These are phyloP conservation scores for Crioceris asparagi DNA, from an alignment of 2,888 invertebrate genomes.

Conservation along the genomic window DNA sequence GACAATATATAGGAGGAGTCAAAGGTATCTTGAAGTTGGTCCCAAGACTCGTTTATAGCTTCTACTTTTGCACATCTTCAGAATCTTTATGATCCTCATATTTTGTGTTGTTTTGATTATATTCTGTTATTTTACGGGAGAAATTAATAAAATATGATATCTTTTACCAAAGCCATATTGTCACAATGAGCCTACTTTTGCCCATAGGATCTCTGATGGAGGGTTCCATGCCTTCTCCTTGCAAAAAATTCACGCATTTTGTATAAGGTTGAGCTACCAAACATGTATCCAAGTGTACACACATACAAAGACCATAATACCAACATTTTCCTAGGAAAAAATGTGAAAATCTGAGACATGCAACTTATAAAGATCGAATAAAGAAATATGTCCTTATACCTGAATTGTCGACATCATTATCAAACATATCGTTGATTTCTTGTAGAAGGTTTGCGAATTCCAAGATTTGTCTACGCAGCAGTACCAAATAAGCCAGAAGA, in stretches of 20 bases:
- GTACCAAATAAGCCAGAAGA: constrained; percentile 31
- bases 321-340: constrained; percentile 42
- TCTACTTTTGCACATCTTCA: no score
- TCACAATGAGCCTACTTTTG: constrained; percentile 43
- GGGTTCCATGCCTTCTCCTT: constrained; percentile 42
- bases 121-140: no score
- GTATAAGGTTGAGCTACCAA: constrained; percentile 45
- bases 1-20: no score
- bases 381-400: constrained; percentile 19
- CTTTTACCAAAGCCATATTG: constrained; percentile 54
- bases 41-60: no score
- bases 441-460: constrained; percentile 37
- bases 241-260: constrained; percentile 40
- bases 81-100: no score
- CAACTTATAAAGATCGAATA: neutral
- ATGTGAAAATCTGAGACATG: neutral
- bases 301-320: constrained; percentile 48
- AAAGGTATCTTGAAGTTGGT: no score
- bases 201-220: constrained; percentile 42
- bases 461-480: constrained; percentile 32
- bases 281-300: constrained; percentile 50
- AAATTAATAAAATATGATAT: no score
- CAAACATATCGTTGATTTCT: constrained; percentile 31
- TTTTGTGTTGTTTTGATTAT: no score
- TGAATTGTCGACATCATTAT: constrained; percentile 27